Evolutionary conservation across 2,797 vertebrate species (phyloP).

Genomic region (Vultur gryphus): DNA sequence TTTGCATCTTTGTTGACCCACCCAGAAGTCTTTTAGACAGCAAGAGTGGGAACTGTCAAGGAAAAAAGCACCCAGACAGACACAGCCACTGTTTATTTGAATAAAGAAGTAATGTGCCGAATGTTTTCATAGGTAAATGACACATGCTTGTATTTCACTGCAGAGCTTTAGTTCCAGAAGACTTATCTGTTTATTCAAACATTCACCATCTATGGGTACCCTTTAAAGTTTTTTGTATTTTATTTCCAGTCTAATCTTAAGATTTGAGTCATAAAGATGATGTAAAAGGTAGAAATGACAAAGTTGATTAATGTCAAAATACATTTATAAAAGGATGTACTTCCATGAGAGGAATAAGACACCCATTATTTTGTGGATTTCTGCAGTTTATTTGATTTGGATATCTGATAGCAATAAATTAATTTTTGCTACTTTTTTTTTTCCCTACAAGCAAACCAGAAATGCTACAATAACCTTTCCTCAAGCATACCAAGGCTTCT

Average conservation of each 20-base stretch:
- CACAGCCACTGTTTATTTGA: background rate
- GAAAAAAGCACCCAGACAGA: background rate
- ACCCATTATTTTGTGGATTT: constrained; percentile 42
- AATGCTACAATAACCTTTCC: background rate
- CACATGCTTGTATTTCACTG: background rate
- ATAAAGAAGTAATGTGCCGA: background rate
- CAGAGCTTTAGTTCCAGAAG: background rate
- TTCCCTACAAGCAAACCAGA: background rate
- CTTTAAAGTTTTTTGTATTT: background rate
- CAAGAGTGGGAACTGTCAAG: background rate
- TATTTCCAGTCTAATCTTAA: background rate
- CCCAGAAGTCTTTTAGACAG: background rate
- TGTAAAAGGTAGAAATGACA: constrained; percentile 17
- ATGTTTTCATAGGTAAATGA: background rate
- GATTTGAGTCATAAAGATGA: constrained; percentile 14
- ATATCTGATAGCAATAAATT: constrained; percentile 46
- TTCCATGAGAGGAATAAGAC: constrained; percentile 19
- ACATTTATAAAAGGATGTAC: constrained; percentile 4
- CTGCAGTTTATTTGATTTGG: constrained; percentile 47
- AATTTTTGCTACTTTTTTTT: background rate
- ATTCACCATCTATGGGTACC: background rate
- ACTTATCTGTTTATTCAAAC: background rate
- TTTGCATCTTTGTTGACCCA: background rate
- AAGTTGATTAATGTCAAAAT: constrained; percentile 17
- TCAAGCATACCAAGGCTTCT: background rate